Conservation (phyloP, 2,797 vertebrate species). For the Dendrocincla tyrannina region DNA sequence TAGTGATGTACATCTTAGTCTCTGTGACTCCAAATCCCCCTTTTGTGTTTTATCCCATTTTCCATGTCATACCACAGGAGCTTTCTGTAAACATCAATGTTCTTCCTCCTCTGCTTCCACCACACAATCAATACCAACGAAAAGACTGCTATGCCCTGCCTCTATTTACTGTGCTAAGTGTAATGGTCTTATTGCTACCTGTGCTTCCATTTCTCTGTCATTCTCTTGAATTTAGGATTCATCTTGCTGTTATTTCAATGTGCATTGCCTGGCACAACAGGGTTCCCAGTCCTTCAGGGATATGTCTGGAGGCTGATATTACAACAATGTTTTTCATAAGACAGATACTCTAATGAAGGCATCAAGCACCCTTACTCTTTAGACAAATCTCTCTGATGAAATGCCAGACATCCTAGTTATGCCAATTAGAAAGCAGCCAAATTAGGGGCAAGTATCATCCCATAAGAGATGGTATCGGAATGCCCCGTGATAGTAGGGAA, state of each 20-base stretch:
- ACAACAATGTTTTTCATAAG: neutral
- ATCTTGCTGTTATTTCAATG: neutral
- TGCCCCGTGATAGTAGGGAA: neutral
- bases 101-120: neutral
- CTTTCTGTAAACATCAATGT: neutral
- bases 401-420: neutral
- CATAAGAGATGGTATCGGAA: neutral
- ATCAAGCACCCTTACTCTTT: neutral
- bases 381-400: neutral
- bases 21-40: neutral
- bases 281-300: neutral
- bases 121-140: neutral
- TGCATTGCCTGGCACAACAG: neutral
- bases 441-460: neutral
- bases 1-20: neutral
- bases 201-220: neutral
- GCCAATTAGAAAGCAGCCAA: neutral
- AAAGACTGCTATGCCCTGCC: neutral
- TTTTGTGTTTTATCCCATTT: slow-evolving; percentile 1
- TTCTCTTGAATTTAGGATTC: neutral
- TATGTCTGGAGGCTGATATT: neutral
- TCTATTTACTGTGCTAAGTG: neutral
- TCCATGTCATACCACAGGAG: neutral
- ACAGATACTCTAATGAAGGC: neutral
- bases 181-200: neutral